These are phyloP conservation scores for Thamnaconus septentrionalis DNA, from an alignment of 2,113 vertebrate species.

Conservation along the genomic window DNA sequence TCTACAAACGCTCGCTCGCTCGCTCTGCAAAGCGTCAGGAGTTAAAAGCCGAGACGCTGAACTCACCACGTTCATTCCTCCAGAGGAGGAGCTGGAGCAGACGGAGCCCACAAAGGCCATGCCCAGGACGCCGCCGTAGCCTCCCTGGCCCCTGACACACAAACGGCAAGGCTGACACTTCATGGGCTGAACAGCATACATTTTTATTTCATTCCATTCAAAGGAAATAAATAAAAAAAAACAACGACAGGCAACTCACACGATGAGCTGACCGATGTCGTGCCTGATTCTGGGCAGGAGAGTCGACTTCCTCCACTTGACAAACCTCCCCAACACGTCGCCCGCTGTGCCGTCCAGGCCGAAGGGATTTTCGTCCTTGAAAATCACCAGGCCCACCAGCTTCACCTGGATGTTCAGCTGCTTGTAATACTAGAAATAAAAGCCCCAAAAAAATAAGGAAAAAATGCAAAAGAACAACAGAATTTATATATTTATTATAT, in stretches of 20 bases:
- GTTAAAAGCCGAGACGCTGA: slow-evolving; percentile 3
- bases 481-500: neutral
- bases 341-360: slow-evolving; percentile 66
- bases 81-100: slow-evolving; percentile 74
- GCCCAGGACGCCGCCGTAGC: slow-evolving; percentile 74
- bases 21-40: slow-evolving; percentile 10
- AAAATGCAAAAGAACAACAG: neutral
- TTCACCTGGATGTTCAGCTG: slow-evolving; percentile 83
- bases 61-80: slow-evolving; percentile 85
- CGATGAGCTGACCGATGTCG: slow-evolving; percentile 81
- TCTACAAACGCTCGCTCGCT: slow-evolving; percentile 2
- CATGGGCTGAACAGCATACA: neutral
- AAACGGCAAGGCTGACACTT: neutral
- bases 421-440: slow-evolving; percentile 76
- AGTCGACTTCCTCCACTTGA: slow-evolving; percentile 72
- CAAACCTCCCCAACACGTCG: slow-evolving; percentile 76
- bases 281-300: slow-evolving; percentile 65
- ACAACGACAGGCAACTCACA: slow-evolving; percentile 62
- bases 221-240: neutral
- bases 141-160: slow-evolving; percentile 65
- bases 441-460: neutral
- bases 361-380: slow-evolving; percentile 77
- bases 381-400: slow-evolving; percentile 82
- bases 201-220: neutral
- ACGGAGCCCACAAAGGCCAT: slow-evolving; percentile 86